Percentiles rank a stretch among this genome's conserved stretches.
Evolutionary conservation across 2,797 vertebrate genomes (phyloP).

Genomic region (Pangasius larnaudii): DNA sequence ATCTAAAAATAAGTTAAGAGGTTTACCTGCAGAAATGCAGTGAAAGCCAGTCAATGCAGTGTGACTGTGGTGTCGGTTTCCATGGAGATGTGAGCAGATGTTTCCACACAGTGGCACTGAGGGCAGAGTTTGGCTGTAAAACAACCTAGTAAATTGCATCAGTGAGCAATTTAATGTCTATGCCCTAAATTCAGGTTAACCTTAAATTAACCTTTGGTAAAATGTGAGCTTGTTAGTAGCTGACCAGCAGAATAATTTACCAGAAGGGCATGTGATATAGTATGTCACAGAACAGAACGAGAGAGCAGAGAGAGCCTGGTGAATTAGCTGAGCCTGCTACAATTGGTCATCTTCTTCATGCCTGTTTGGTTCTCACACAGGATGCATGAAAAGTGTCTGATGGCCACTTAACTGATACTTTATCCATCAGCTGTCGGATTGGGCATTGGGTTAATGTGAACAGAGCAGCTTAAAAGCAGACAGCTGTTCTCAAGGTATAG

Average conservation of each 20-base stretch:
- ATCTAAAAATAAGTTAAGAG: not conserved
- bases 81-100: slow-evolving; percentile 50
- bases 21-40: slow-evolving; percentile 24
- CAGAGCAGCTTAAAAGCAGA: slow-evolving; percentile 25
- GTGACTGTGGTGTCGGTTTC: slow-evolving; percentile 44
- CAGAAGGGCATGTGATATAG: not conserved
- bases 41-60: slow-evolving; percentile 25
- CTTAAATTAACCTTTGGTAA: slow-evolving; percentile 18
- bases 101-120: slow-evolving; percentile 12
- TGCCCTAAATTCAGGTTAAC: slow-evolving; percentile 29
- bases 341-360: not conserved
- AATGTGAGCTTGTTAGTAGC: not conserved
- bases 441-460: slow-evolving; percentile 34
- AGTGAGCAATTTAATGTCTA: slow-evolving; percentile 17
- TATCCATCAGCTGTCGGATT: slow-evolving; percentile 31
- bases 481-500: slow-evolving; percentile 13
- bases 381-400: slow-evolving; percentile 24
- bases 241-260: not conserved
- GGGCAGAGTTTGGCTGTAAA: slow-evolving; percentile 22
- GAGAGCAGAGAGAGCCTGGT: not conserved
- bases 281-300: not conserved
- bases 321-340: not conserved
- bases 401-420: slow-evolving; percentile 28
- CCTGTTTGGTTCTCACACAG: not conserved
- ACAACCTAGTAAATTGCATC: slow-evolving; percentile 14